A percentile compares a stretch with the other conserved stretches of the same genome.
Conservation (phyloP, 2,113 vertebrate genomes). For the Athene cunicularia region DNA sequence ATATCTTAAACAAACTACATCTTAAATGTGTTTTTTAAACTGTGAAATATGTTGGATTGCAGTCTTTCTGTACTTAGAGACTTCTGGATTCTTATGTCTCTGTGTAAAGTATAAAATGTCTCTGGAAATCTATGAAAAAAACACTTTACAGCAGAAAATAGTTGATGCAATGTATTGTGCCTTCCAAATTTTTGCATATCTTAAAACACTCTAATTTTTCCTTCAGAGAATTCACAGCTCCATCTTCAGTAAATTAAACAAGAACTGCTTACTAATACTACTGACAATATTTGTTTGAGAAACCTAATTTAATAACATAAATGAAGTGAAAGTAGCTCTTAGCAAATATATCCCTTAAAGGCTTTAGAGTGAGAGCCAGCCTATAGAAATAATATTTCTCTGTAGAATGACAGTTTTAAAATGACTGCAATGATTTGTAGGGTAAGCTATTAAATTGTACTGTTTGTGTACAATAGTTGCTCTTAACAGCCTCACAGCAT, state of each 20-base stretch:
- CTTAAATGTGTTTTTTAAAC: not conserved
- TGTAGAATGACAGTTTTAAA: slow-evolving; percentile 23
- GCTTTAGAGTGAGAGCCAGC: slow-evolving; percentile 1
- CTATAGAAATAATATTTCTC: slow-evolving; percentile 34
- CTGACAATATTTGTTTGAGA: slow-evolving; percentile 38
- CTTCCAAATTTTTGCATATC: not conserved
- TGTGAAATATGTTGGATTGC: not conserved
- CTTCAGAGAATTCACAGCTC: slow-evolving; percentile 15
- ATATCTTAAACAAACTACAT: not conserved
- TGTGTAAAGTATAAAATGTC: not conserved
- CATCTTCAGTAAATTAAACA: not conserved
- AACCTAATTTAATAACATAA: slow-evolving; percentile 56
- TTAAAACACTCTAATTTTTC: not conserved
- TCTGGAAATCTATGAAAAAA: not conserved
- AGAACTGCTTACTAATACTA: slow-evolving; percentile 30
- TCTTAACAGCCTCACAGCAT: slow-evolving; percentile 14
- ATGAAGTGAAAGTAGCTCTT: slow-evolving; percentile 46
- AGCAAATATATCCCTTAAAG: slow-evolving; percentile 38
- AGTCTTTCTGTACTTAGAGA: not conserved
- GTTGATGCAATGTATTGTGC: not conserved
- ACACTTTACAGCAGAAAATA: not conserved
- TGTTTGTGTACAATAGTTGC: not conserved
- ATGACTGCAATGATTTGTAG: slow-evolving; percentile 18
- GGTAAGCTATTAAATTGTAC: not conserved
- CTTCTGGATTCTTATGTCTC: not conserved